Base-by-base conservation (phyloP, 2,797 vertebrate genomes). In the Pantherophis alleghaniensis region DNA sequence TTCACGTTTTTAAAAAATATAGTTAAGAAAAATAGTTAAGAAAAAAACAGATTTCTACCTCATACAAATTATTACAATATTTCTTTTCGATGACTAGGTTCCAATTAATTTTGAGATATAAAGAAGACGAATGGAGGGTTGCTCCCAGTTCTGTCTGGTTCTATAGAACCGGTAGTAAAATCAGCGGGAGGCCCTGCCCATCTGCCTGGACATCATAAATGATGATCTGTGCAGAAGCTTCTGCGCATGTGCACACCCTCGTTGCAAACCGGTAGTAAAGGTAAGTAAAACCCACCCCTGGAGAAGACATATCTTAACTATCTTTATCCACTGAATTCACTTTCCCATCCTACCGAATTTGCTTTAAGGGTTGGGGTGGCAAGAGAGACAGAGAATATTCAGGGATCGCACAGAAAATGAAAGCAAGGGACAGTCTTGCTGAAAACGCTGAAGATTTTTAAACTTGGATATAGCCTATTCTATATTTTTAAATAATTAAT, bases 221-320 rank as follows among this genome's bases (percentile, higher is more conserved):
- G 47, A 51, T 0, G 47, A 51, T 51, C 47, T 51, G 47, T 1
- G 47, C 47, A 51, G 47, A 51, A 51, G 47, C 47, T 51, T 51
- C 6, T 51, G 47, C 6, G 6, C 47, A 51, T 51, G 47, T 1
- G 47, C 1, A 0, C 47, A 0, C 47, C 6, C 6, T 7, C 6
- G 1, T 51, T 51, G 47, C 7, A 1, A 51, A 51, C 47, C 7
- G 6, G 47, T 51, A 51, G 47, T 51, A 51, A 51, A 51, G 47
- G 47, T 51, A 51, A 51, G 47, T 51, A 51, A 0, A 51, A 51
- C 47, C 47, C 47, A 51, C 7, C 47, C 47, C 47, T 63, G 26
- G 42, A 53, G 59, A 74, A 83, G 20, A 18, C 11, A 13, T 69
- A 69, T 32, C 13, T 69, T 32, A 69, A 32, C 12, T 69, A 7